Base-by-base conservation (phyloP, 2,113 vertebrate genomes). In the Pachypanchax playfairii region DNA sequence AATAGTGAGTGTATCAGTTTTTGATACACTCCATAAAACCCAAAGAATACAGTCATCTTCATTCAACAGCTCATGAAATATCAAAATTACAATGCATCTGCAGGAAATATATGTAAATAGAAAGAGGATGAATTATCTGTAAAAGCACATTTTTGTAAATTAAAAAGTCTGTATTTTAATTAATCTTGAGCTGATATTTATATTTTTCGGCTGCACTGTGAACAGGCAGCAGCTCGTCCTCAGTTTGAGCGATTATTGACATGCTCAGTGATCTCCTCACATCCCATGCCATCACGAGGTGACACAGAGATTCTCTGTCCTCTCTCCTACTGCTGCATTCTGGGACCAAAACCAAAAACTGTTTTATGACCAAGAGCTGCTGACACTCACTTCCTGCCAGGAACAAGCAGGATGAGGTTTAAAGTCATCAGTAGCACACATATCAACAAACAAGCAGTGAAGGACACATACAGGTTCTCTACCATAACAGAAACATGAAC, bases 291-390 rank as follows among this genome's bases (percentile, higher is more conserved):
- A 80, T 25, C 53, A 44, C 2, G 46, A 68, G 63, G 6, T 71
- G 70, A 86, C 87, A 89, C 75, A 89, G 80, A 85, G 80, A 69
- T 75, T 69, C 85, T 86, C 81, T 87, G 85, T 89, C 77, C 82
- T 83, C 80, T 63, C 31, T 50, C 56, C 69, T 29, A 38, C 71
- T 75, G 14, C 22, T 69, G 73, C 75, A 75, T 41, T 61, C 81
- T 74, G 85, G 85, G 85, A 86, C 35, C 62, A 63, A 21, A 18
- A 86, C 80, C 85, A 85, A 83, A 78, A 85, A 59, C 68, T 73
- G 81, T 85, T 89, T 86, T 83, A 80, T 49, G 39, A 87, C 55
- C 70, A 33, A 73, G 79, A 77, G 79, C 77, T 55, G 67, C 70
- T 44, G 83, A 81, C 25, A 44, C 63, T 72, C 75, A 71, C 82